Conservation (phyloP, 2,113 vertebrate species). For the Podiceps cristatus region DNA sequence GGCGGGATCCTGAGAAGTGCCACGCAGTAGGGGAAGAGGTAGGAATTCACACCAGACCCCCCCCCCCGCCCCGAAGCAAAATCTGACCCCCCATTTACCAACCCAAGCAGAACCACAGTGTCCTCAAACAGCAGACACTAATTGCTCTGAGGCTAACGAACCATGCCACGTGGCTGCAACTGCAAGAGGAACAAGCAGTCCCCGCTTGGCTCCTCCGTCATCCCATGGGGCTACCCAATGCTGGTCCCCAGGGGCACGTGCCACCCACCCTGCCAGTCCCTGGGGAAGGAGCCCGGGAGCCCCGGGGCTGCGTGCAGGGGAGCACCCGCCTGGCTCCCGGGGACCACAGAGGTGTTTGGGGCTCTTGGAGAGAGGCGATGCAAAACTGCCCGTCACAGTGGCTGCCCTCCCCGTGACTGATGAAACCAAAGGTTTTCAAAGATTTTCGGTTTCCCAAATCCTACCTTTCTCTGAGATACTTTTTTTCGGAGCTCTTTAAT, state of each 20-base stretch:
- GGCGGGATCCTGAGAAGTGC: not conserved
- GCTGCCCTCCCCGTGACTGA: not conserved
- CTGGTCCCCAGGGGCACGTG: fast-evolving
- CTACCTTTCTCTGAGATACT: not conserved
- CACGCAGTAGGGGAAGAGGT: not conserved
- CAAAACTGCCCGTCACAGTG: not conserved
- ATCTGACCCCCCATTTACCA: not conserved
- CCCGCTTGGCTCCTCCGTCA: not conserved
- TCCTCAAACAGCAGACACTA: not conserved
- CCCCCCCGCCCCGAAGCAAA: fast-evolving
- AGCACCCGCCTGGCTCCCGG: fast-evolving
- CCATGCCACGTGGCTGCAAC: not conserved
- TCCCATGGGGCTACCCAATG: fast-evolving
- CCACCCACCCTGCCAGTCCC: not conserved
- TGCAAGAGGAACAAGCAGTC: not conserved
- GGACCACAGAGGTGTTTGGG: not conserved
- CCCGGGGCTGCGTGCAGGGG: fast-evolving
- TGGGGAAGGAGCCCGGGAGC: fast-evolving
- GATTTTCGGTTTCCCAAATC: not conserved
- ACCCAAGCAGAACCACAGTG: not conserved
- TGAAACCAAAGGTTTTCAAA: not conserved
- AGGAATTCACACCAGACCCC: not conserved
- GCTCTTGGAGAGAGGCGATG: not conserved
- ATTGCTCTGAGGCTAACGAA: not conserved
- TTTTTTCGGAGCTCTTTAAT: not conserved